phyloP scores from a whole-genome alignment of 1,140 invertebrate genomes.

The Ceratoteleas bidentatus region DNA sequence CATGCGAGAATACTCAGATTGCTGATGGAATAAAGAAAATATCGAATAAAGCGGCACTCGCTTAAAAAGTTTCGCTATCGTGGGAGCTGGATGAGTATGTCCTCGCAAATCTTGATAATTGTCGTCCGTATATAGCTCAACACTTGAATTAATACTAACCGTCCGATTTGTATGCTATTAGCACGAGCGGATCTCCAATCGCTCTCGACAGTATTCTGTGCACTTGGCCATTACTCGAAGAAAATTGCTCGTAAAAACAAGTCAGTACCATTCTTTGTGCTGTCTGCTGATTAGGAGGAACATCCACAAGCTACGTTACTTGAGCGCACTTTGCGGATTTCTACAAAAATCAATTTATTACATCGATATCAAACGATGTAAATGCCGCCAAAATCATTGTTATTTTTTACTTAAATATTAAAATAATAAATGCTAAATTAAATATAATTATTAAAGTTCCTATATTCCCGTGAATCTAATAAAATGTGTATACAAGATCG shows the following conservation, averaged over 20 bases:
- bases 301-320: constrained; percentile 40
- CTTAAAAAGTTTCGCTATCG: constrained; percentile 50
- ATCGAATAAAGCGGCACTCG: constrained; percentile 59
- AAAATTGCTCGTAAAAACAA: constrained; percentile 76
- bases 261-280: constrained; percentile 70
- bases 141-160: constrained; percentile 70
- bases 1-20: not conserved
- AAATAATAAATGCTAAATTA: too few relatives aligned
- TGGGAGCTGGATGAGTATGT: constrained; percentile 35
- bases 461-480: too few relatives aligned
- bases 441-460: too few relatives aligned
- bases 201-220: constrained; percentile 72
- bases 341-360: constrained; percentile 31
- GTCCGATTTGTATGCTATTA: constrained; percentile 77
- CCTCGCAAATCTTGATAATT: constrained; percentile 66
- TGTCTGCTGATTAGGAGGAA: constrained; percentile 64
- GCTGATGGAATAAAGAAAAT: constrained; percentile 52
- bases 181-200: constrained; percentile 74
- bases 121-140: constrained; percentile 65
- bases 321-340: constrained; percentile 4
- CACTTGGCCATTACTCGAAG: constrained; percentile 72
- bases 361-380: not conserved
- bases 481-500: too few relatives aligned
- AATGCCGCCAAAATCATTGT: not conserved
- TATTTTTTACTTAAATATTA: too few relatives aligned